Evolutionary conservation across 2,797 vertebrate species (phyloP).

Genomic region (Notamacropus eugenii): DNA sequence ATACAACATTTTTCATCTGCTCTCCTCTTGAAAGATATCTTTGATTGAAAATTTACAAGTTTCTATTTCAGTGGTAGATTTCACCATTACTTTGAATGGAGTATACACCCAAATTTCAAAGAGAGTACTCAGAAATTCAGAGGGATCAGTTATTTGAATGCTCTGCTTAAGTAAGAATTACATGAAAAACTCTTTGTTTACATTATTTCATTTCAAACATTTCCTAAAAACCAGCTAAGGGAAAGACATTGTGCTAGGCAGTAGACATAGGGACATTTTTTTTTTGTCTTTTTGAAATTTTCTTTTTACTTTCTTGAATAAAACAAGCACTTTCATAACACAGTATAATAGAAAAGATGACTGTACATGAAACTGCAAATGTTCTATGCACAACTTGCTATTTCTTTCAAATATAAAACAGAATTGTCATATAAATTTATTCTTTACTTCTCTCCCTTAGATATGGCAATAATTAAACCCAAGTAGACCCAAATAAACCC

Average conservation of each 20-base stretch:
- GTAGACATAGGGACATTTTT: neutral
- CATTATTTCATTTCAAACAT: neutral
- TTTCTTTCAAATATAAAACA: neutral
- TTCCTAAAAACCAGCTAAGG: neutral
- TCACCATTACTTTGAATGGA: neutral
- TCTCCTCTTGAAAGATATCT: neutral
- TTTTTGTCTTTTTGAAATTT: too few relatives aligned
- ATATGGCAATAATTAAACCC: neutral
- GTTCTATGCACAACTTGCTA: neutral
- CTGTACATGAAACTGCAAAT: neutral
- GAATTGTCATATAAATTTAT: neutral
- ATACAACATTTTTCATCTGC: neutral
- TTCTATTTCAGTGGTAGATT: neutral
- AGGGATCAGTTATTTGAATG: neutral
- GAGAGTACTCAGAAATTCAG: neutral
- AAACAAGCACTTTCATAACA: neutral
- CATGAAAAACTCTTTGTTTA: neutral
- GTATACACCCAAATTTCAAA: neutral
- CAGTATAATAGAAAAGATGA: too few relatives aligned
- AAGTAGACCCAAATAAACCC: too few relatives aligned
- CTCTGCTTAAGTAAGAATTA: neutral
- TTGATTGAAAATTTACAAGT: neutral
- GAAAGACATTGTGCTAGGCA: neutral
- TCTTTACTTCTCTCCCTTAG: neutral
- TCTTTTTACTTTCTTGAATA: neutral